Conservation (phyloP, 2,113 vertebrate species). For the Aptenodytes forsteri region DNA sequence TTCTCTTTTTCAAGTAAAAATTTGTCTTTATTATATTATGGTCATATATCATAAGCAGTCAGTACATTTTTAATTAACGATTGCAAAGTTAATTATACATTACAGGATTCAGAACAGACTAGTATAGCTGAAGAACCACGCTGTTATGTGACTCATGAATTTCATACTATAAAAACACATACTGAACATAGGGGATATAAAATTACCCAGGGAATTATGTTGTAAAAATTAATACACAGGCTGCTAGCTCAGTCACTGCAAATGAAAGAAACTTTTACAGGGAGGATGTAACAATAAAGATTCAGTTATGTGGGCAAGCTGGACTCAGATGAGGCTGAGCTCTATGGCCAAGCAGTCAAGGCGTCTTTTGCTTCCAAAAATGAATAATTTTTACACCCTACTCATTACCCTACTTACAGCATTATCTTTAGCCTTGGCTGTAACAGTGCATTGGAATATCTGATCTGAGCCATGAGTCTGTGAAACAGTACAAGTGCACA, state of each 20-base stretch:
- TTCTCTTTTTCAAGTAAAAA: constrained; percentile 9
- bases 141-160: neutral
- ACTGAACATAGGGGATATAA: neutral
- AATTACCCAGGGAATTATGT: neutral
- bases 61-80: constrained; percentile 38
- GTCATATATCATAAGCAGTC: neutral
- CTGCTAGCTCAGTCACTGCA: neutral
- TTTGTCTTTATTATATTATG: neutral
- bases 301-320: neutral
- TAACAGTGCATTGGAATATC: neutral
- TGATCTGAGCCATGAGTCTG: neutral
- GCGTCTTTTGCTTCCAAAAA: neutral
- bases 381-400: neutral
- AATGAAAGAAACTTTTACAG: neutral
- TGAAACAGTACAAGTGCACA: neutral
- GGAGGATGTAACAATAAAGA: neutral
- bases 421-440: neutral
- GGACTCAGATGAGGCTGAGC: neutral
- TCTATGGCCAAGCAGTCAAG: neutral
- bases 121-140: neutral
- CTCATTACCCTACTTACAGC: neutral
- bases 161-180: neutral
- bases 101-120: neutral
- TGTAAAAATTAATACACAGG: neutral
- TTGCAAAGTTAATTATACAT: neutral